Conservation (phyloP, 2,888 invertebrate species). For the Lamellibrachia columna region DNA sequence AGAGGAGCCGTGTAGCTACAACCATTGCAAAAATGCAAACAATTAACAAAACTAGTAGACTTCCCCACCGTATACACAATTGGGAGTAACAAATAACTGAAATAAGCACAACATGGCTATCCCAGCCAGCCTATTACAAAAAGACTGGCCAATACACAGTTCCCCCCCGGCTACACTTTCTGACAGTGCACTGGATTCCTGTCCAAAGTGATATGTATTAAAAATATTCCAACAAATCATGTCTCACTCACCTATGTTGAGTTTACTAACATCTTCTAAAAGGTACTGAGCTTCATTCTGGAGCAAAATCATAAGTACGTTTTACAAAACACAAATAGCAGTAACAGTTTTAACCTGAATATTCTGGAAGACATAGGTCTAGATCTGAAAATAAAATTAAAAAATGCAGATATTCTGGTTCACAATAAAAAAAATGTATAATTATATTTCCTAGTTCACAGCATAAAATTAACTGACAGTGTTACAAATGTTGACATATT, state of each 20-base stretch:
- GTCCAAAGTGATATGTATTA: too few relatives aligned
- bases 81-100: too few relatives aligned
- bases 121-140: too few relatives aligned
- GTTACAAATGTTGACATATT: neutral
- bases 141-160: too few relatives aligned
- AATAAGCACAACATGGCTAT: too few relatives aligned
- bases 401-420: neutral
- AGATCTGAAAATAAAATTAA: neutral
- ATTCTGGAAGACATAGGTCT: neutral
- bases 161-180: too few relatives aligned
- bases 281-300: conserved; percentile 79
- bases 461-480: neutral
- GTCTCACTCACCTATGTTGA: conserved; percentile 61
- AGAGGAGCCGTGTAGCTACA: too few relatives aligned
- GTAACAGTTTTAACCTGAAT: neutral
- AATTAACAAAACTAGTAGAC: too few relatives aligned
- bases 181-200: too few relatives aligned
- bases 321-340: neutral
- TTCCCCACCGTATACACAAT: too few relatives aligned
- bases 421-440: neutral
- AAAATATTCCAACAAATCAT: neutral
- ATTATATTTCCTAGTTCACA: neutral
- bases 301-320: conserved; percentile 50
- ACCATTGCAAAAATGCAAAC: too few relatives aligned
- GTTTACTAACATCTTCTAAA: conserved; percentile 64